Percentiles rank a stretch among this genome's conserved stretches.
These are phyloP conservation scores for Siphamia tubifer DNA, from an alignment of 2,113 vertebrate genomes.

Conservation along the genomic window DNA sequence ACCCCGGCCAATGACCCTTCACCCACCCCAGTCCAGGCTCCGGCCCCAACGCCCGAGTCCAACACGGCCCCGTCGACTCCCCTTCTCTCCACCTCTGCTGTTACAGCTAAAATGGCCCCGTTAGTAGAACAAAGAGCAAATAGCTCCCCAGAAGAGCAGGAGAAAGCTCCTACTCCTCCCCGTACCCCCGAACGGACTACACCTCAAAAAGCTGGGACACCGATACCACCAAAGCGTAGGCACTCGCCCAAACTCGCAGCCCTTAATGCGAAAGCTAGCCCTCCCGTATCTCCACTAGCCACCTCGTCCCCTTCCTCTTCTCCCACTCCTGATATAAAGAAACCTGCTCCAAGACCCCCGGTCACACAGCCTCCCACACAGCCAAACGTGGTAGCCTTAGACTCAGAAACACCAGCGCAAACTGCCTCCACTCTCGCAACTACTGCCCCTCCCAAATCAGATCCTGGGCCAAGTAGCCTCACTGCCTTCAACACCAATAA, in stretches of 20 bases:
- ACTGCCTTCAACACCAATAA: slow-evolving; percentile 17
- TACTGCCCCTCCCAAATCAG: slow-evolving; percentile 31
- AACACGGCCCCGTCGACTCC: slow-evolving; percentile 61
- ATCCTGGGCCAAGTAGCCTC: slow-evolving; percentile 11
- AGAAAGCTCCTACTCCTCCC: slow-evolving; percentile 76
- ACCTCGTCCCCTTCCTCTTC: slow-evolving; percentile 38
- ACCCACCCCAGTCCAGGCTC: slow-evolving; percentile 60
- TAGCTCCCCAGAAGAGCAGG: slow-evolving; percentile 62
- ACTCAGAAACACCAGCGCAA: slow-evolving; percentile 60
- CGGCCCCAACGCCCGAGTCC: slow-evolving; percentile 73
- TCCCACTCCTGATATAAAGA: slow-evolving; percentile 28
- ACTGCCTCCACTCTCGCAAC: slow-evolving; percentile 37
- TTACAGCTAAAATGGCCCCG: slow-evolving; percentile 81
- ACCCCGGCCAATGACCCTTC: slow-evolving; percentile 85
- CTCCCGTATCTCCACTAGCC: slow-evolving; percentile 67
- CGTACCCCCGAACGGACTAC: slow-evolving; percentile 74
- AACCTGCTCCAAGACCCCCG: slow-evolving; percentile 46
- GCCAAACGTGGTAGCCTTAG: slow-evolving; percentile 21
- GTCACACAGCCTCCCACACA: slow-evolving; percentile 5
- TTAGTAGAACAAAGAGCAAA: slow-evolving; percentile 84
- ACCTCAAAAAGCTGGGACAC: slow-evolving; percentile 63
- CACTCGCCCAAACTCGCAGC: slow-evolving; percentile 71
- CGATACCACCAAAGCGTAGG: slow-evolving; percentile 69
- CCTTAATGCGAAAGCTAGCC: slow-evolving; percentile 60
- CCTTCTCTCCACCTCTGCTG: slow-evolving; percentile 34